A percentile compares a stretch with the other conserved stretches of the same genome.
Conservation (phyloP, 1,140 invertebrate genomes). For the Bursaphelenchus mucronatus region DNA sequence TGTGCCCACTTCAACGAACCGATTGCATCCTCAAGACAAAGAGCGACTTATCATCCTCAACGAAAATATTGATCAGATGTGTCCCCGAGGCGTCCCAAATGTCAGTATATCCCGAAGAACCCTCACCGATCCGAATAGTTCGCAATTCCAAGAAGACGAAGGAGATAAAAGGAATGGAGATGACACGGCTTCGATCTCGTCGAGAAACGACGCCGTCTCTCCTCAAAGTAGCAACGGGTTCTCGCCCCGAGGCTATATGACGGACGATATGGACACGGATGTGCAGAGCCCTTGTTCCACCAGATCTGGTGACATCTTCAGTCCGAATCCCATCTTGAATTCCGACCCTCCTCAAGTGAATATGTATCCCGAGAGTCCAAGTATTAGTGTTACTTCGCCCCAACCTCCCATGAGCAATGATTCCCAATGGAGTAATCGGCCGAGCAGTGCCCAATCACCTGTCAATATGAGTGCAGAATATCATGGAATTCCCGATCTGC, state of each 20-base stretch:
- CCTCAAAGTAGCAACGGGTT: too few species aligned
- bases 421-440: too few species aligned
- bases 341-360: too few species aligned
- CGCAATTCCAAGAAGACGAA: neutral
- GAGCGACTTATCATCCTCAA: constrained; percentile 21
- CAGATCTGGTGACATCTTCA: neutral
- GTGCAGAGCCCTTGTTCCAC: constrained; percentile 15
- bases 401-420: too few species aligned
- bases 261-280: constrained; percentile 32
- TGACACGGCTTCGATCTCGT: neutral
- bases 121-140: neutral
- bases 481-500: too few species aligned
- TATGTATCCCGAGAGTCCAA: too few species aligned
- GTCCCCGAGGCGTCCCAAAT: constrained; percentile 17
- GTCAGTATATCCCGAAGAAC: neutral
- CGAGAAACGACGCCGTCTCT: too few species aligned
- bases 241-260: constrained; percentile 41
- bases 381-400: too few species aligned
- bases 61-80: constrained; percentile 17
- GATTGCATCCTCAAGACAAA: constrained; percentile 9
- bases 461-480: too few species aligned
- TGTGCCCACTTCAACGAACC: constrained; percentile 22
- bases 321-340: too few species aligned
- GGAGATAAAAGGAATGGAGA: neutral
- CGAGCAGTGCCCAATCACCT: too few species aligned